Conservation (phyloP, 1,140 invertebrate species). For the Pomacea maculata region DNA sequence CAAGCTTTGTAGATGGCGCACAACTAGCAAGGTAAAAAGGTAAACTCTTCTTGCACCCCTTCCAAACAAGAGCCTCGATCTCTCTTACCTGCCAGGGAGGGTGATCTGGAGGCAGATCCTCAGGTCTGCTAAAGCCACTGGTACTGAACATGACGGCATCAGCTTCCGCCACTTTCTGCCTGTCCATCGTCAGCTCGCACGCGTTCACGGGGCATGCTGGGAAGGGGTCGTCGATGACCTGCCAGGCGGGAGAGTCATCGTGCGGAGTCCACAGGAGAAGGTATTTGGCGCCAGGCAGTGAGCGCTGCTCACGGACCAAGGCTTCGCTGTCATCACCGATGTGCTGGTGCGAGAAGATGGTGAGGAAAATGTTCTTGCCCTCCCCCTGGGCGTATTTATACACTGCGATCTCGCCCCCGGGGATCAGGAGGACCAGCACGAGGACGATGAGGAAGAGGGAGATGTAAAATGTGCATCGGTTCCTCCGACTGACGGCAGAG, state of each 20-base stretch:
- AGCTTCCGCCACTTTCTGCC: background rate
- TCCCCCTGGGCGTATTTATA: slow-evolving; percentile 6
- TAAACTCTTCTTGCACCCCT: no score
- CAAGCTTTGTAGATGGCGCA: no score
- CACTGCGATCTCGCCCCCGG: slow-evolving; percentile 13
- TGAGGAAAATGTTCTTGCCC: background rate
- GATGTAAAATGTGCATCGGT: slow-evolving; percentile 7
- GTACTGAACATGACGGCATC: slow-evolving; percentile 22
- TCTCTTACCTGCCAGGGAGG: slow-evolving; percentile 13
- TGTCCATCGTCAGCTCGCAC: slow-evolving; percentile 12
- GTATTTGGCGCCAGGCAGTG: background rate
- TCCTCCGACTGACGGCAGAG: slow-evolving; percentile 5
- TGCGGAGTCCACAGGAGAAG: slow-evolving; percentile 16
- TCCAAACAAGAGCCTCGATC: background rate
- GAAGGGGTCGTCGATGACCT: background rate
- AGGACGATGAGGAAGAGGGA: background rate
- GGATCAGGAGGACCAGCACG: slow-evolving; percentile 3
- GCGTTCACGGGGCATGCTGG: background rate
- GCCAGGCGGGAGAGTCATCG: background rate
- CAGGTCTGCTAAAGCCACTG: background rate
- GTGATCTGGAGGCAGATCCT: slow-evolving; percentile 4
- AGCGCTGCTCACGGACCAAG: slow-evolving; percentile 1
- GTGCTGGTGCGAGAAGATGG: slow-evolving; percentile 9
- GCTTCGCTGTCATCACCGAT: background rate
- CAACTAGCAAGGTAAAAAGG: background rate